Evolutionary conservation across 2,888 invertebrate genomes (phyloP), one percentile per base, ranked within the genome.

Genomic region (Scaptomyza polygonia): DNA sequence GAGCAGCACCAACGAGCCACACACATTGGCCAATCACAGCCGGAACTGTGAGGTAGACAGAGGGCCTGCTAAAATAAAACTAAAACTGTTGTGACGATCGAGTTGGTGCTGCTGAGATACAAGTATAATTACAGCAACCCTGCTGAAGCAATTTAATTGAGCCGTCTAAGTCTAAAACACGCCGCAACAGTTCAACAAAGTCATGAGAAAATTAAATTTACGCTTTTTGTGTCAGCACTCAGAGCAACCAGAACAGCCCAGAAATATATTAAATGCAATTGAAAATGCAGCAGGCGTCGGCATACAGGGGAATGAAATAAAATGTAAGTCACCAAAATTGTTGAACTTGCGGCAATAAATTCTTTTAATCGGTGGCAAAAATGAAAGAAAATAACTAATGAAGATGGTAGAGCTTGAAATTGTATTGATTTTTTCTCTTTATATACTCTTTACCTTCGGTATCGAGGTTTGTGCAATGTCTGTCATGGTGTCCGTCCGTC

Each of bases 271-370:
- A 68, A 73, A 74, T 72, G 83, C 86, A 86, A 86, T 84, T 86
- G 86, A 79, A 87, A 88, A 86, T 86, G 88, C 88, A 77, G 74
- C 58, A 43, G 58, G 53, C 72, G 72, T 74, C 48, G 59, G 67
- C 69, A 72, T 66, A 61, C 45, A 34, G 62, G 32, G 29, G 42
- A 29, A 30, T 36, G 8, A 44, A 59, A 53, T 68, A 52, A 67
- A 83, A 68, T 72, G 71, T 29, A 67, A 53, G 51, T 42, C 57
- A 43, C 40, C 59, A 59, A 72, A 85, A 73, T 70, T 67, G 66
- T 84, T 87, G 82, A 84, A 86, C 82, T 81, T 75, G 70, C 67
- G 68, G 78, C 87, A 69, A 82, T 82, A 86, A 87, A 82, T 82
- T 84, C 62, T 25, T 67, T 71, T 66, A 77, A 67, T 70, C 56